These are phyloP conservation scores for Nothobranchius kuhntae DNA, from an alignment of 2,113 vertebrate genomes.

Conservation along the genomic window DNA sequence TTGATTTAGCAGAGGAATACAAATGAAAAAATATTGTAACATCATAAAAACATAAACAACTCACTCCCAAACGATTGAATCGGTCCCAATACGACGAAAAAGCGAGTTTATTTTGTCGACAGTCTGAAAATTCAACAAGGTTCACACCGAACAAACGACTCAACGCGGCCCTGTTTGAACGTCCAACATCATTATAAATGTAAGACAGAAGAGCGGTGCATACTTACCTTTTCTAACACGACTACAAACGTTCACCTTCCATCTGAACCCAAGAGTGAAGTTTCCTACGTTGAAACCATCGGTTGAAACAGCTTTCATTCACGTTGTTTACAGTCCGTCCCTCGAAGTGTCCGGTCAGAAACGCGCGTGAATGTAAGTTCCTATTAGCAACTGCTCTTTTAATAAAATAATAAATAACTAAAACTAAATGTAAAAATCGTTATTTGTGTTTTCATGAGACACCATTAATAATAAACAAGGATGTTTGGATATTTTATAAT, in stretches of 20 bases:
- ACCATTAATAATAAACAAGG: too few species aligned
- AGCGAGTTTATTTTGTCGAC: too few species aligned
- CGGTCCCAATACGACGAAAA: too few species aligned
- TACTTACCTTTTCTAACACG: slow-evolving; percentile 1
- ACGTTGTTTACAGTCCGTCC: slow-evolving; percentile 69
- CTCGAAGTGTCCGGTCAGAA: slow-evolving; percentile 45
- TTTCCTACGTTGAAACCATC: neutral
- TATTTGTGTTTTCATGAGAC: too few species aligned
- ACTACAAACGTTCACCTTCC: slow-evolving; percentile 1
- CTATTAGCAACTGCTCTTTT: neutral
- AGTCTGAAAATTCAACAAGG: too few species aligned
- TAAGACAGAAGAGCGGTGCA: neutral
- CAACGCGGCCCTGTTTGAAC: neutral
- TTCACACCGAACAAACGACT: too few species aligned
- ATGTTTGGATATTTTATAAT: too few species aligned
- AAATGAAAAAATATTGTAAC: neutral
- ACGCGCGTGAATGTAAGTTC: slow-evolving; percentile 3
- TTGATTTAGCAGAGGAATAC: too few species aligned
- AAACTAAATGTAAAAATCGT: too few species aligned
- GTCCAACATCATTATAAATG: accelerated
- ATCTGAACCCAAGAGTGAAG: neutral
- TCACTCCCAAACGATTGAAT: too few species aligned
- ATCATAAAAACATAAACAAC: neutral
- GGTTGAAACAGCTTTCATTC: slow-evolving; percentile 44
- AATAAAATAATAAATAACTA: too few species aligned